Evolutionary conservation across 2,888 invertebrate species (phyloP).

Genomic region (Philhelius pedissequus): DNA sequence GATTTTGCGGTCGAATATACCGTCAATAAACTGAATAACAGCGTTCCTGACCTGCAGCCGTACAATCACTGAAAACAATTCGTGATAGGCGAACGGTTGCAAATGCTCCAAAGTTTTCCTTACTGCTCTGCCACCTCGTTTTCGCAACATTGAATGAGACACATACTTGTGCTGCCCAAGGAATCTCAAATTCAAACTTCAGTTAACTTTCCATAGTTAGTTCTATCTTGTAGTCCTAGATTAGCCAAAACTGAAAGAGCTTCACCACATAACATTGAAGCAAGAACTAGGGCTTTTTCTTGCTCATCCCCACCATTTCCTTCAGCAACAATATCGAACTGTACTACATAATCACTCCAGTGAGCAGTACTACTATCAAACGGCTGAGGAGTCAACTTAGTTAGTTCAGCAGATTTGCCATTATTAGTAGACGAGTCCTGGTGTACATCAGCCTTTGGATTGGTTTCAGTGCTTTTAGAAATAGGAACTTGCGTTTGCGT

Average conservation of each 20-base stretch:
- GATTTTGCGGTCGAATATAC: no score
- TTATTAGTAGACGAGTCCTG: no score
- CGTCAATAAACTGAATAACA: constrained; percentile 1
- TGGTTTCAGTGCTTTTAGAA: no score
- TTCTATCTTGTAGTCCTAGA: not conserved
- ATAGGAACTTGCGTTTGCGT: no score
- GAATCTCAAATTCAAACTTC: not conserved
- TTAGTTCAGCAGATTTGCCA: no score
- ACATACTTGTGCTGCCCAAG: not conserved
- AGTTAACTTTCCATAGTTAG: not conserved
- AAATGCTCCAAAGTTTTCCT: no score
- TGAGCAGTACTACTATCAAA: not conserved
- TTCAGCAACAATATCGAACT: no score
- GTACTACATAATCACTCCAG: not conserved
- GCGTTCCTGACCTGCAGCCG: not conserved
- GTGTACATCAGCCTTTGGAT: no score
- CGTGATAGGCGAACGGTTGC: not conserved
- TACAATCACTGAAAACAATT: not conserved
- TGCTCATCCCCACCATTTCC: no score
- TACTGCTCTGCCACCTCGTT: not conserved
- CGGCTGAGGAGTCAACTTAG: no score
- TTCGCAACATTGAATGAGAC: not conserved
- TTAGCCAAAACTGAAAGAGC: not conserved
- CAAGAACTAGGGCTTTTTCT: no score
- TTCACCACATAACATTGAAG: not conserved